Evolutionary conservation across 2,888 invertebrate genomes (phyloP), one percentile per base, ranked within the genome.

Genomic region (Aspidiotus destructor): DNA sequence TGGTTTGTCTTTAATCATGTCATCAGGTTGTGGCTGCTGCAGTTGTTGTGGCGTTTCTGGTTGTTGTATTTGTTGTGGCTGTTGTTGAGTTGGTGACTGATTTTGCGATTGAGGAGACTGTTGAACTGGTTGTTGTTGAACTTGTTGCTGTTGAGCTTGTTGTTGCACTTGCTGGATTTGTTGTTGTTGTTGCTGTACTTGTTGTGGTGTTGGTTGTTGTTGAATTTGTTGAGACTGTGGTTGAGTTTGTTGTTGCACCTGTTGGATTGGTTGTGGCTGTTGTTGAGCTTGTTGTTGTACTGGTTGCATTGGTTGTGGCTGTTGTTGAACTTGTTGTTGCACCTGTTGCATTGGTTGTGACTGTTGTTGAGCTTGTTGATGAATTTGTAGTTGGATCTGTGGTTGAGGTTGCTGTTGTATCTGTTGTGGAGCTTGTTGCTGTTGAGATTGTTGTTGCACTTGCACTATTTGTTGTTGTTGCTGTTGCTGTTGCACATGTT

Each of bases 1-100:
- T 72, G n/a, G 77, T 76, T 71, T 71, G 42, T 70, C 71, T 61
- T 69, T 70, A 17, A 55, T 65, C 28, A 62, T 67, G 13, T 70
- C 70, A 61, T 71, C 71, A 28, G 28, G 28, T 28, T 28, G 28
- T 28, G 28, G 28, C 48, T 48, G 48, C 10, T n/a, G n/a, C 48
- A 13, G 6, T 48, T 48, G 48, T 48, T 48, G 48, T 13, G 1
- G 10, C 48, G 48, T 48, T 11, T 11, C 11, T 28, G 28, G 28
- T 28, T 28, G 28, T 28, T 28, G 48, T 13, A 48, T 48, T 48
- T 48, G 48, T 2, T 48, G 2, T 13, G 48, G 48, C 48, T n/a
- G 48, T 48, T 48, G 48, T n/a, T 48, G 48, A 11, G 48, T 6
- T n/a, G 10, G 48, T 48, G 10, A n/a, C n/a, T 48, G 48, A 28